These are phyloP conservation scores for Rhinella marina DNA, from an alignment of 2,797 vertebrate species.

Conservation along the genomic window DNA sequence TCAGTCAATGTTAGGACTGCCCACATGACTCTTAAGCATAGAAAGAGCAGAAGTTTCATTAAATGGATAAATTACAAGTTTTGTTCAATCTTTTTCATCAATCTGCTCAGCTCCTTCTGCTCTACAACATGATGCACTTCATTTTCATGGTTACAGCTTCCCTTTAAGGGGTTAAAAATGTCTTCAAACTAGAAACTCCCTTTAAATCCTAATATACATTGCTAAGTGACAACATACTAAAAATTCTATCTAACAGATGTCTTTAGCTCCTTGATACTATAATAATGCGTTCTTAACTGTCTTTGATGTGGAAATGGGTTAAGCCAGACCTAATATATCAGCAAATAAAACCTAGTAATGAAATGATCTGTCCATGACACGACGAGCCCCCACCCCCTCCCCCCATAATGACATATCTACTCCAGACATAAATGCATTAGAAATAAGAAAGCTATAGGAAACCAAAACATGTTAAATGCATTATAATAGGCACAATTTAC, in stretches of 20 bases:
- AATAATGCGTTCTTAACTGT: neutral
- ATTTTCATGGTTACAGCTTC: too few relatives aligned
- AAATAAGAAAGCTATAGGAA: neutral
- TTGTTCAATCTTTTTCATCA: too few relatives aligned
- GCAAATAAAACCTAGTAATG: neutral
- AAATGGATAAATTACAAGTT: too few relatives aligned
- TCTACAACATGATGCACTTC: too few relatives aligned
- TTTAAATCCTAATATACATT: neutral
- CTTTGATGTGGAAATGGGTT: neutral
- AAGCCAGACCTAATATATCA: neutral
- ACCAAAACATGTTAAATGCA: slow-evolving; percentile 24
- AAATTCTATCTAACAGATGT: neutral
- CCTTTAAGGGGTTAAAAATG: too few relatives aligned
- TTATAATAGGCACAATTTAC: slow-evolving; percentile 19
- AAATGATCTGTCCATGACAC: neutral
- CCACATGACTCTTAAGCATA: too few relatives aligned
- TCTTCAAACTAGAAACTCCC: too few relatives aligned
- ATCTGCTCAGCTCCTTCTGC: too few relatives aligned
- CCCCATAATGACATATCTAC: neutral
- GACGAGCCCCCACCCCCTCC: neutral
- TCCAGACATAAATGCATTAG: neutral
- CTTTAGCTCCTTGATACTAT: neutral
- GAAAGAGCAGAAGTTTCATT: too few relatives aligned
- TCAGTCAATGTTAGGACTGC: too few relatives aligned
- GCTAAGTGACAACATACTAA: neutral